phyloP scores from a whole-genome alignment of 2,888 invertebrate species.

The Ophion obscuratus region DNA sequence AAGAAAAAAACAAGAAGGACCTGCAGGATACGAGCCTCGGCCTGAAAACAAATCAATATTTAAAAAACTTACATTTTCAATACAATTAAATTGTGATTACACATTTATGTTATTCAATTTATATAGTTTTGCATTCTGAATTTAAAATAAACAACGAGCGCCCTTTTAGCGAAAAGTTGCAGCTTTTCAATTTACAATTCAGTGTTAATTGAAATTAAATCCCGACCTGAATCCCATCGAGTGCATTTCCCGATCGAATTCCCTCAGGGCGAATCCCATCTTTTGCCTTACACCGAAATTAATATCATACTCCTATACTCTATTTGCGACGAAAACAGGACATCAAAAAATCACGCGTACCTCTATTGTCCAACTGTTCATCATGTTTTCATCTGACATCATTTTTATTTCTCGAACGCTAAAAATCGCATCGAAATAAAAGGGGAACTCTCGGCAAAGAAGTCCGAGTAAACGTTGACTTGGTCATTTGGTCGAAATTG shows the following conservation, averaged over 20 bases:
- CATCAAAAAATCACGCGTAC: not conserved
- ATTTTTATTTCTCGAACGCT: not conserved
- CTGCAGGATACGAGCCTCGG: too few relatives aligned
- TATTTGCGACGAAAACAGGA: not conserved
- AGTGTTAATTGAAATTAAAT: too few relatives aligned
- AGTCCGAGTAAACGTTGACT: not conserved
- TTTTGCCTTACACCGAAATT: too few relatives aligned
- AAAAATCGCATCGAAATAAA: not conserved
- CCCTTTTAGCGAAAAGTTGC: too few relatives aligned
- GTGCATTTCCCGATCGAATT: too few relatives aligned
- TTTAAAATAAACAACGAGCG: not conserved
- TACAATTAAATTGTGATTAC: not conserved
- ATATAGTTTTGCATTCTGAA: not conserved
- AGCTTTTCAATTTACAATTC: too few relatives aligned
- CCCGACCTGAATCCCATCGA: too few relatives aligned
- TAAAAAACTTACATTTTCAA: not conserved
- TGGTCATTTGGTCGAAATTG: not conserved
- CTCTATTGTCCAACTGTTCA: not conserved
- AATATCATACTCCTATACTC: not conserved
- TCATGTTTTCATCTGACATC: not conserved
- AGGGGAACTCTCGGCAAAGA: not conserved
- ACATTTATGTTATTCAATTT: not conserved
- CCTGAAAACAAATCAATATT: not conserved
- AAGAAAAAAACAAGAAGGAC: too few relatives aligned
- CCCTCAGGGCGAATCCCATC: too few relatives aligned